A percentile compares a stretch with the other conserved stretches of the same genome.
Conservation (phyloP, 30 jellyfish, hydroid and myxozoan genomes). For the Chrysaora quinquecirrha region DNA sequence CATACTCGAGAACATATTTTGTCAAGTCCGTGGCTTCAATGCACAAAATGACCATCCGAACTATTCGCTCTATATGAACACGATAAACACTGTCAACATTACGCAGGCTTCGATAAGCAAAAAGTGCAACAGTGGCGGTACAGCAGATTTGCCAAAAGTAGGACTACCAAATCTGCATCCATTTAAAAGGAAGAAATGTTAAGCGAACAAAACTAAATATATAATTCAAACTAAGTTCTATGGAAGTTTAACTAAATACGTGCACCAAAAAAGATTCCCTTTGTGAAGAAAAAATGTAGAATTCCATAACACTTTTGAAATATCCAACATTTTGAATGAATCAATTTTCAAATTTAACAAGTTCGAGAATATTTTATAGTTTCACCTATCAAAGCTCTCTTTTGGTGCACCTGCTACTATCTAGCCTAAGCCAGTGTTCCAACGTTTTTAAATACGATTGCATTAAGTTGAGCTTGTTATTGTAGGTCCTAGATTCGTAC, state of each 20-base stretch:
- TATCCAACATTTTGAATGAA: background rate
- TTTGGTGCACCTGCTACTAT: slow-evolving; percentile 4
- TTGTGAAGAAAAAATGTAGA: background rate
- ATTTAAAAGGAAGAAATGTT: background rate
- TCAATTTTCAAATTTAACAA: background rate
- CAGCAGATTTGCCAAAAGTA: background rate
- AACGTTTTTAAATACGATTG: background rate
- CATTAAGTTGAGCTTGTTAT: background rate
- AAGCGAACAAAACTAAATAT: background rate
- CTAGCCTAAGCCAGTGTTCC: slow-evolving; percentile 3
- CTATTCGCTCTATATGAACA: background rate
- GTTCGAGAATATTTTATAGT: background rate
- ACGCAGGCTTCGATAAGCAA: slow-evolving; percentile 1
- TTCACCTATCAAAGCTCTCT: background rate
- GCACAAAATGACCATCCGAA: slow-evolving; percentile 9
- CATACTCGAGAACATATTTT: slow-evolving; percentile 9
- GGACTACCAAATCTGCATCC: slow-evolving; percentile 6
- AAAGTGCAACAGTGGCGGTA: background rate
- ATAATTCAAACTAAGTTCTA: background rate
- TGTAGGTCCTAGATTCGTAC: background rate
- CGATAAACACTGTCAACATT: slow-evolving; percentile 10
- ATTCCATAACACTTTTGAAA: background rate
- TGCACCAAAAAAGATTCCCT: background rate
- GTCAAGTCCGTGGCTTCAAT: too few species aligned
- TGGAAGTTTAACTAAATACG: background rate